Evolutionary conservation across 2,888 invertebrate genomes (phyloP), one percentile per base, ranked within the genome.

Genomic region (Drosophila heteroneura): DNA sequence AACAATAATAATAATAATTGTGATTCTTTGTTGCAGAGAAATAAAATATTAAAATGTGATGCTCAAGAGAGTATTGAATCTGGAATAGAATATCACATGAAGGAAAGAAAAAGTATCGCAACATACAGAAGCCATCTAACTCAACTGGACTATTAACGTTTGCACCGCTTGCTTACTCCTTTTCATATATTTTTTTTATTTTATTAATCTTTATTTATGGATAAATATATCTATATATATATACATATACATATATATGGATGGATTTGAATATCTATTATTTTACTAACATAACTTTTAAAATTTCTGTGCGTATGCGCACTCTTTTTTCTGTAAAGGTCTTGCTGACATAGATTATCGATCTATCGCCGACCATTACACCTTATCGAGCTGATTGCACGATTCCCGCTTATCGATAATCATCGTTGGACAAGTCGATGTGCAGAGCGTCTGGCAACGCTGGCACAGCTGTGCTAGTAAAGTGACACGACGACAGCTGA

Each of bases 401-500:
- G 26, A 9, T 9, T 19, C 1, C 7, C 39, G 2, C n/a, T 7
- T 39, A 63, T 63, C 60, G 67, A 62, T 76, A 49, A 10, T n/a
- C 5, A n/a, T 35, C n/a, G 41, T 19, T 53, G 22, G 26, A 6
- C 6, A 19, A 1, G 10, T 32, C 22, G 41, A 14, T 53, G 30
- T 26, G 5, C 3, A 19, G 3, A 12, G 4, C 37, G n/a, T 39
- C 28, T 28, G 37, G 7, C n/a, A 19, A 28, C 16, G 41, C 3
- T 6, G 19, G 4, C 56, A 39, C 56, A 39, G 56, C 58, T 58
- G 58, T 32, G 53, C 10, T 14, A 66, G 69, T 63, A 84, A 82
- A 87, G 78, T 83, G 80, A 82, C 82, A 83, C 82, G 87, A 84
- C 82, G 83, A 81, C 89, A 87, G 59, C 54, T 54, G 30, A 64